Percentiles rank a stretch among this genome's conserved stretches.
Evolutionary conservation across 2,113 vertebrate genomes (phyloP).

Genomic region (Caranx ignobilis): DNA sequence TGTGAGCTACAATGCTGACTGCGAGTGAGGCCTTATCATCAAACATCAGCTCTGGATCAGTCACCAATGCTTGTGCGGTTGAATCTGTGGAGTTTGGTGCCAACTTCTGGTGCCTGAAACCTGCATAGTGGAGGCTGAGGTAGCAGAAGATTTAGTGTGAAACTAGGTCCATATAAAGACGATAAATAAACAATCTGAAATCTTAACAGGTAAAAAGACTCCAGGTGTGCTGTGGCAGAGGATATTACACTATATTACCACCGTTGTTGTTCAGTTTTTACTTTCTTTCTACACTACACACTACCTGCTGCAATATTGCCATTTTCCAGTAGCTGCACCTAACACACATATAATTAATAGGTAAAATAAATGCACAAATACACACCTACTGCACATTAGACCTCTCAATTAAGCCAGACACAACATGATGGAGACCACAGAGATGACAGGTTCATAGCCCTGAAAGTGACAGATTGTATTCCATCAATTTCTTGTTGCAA

Average conservation of each 20-base stretch:
- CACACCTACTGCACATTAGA: too few species aligned
- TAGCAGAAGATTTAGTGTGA: not conserved
- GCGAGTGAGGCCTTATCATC: too few species aligned
- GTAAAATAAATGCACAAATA: not conserved
- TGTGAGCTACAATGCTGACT: not conserved
- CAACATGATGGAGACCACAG: not conserved
- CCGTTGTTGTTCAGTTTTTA: not conserved
- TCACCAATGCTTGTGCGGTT: not conserved
- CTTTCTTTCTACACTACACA: not conserved
- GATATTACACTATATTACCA: not conserved
- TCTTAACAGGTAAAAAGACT: not conserved
- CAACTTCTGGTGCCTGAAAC: not conserved
- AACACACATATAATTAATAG: not conserved
- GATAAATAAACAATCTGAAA: not conserved
- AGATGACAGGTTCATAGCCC: not conserved
- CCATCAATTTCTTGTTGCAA: not conserved
- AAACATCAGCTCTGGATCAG: not conserved
- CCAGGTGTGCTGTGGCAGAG: not conserved
- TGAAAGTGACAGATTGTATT: not conserved
- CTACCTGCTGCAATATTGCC: not conserved
- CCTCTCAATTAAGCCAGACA: not conserved
- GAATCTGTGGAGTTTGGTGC: not conserved
- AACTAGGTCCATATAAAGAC: not conserved
- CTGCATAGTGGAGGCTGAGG: not conserved
- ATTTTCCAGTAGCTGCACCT: not conserved